phyloP scores from a whole-genome alignment of 2,113 vertebrate species.

The Siniperca knerii region DNA sequence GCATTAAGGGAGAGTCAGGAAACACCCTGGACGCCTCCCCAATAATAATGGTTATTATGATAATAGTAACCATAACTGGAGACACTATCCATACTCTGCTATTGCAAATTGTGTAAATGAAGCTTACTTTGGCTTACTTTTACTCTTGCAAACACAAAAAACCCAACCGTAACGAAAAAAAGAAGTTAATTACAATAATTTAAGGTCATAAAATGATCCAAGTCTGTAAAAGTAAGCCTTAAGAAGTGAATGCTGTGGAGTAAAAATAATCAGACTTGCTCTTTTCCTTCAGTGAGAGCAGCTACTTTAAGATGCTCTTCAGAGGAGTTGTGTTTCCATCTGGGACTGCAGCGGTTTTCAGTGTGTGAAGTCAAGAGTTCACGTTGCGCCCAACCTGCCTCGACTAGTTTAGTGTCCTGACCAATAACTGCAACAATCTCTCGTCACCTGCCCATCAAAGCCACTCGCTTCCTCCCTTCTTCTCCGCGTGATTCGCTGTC shows the following conservation, averaged over 20 bases:
- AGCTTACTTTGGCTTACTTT: not conserved
- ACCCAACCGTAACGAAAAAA: not conserved
- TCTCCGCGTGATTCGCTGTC: conserved; percentile 26
- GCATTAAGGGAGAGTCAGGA: not conserved
- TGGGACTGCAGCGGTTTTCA: conserved; percentile 25
- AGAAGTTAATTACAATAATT: not conserved
- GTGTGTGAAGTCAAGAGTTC: conserved; percentile 59
- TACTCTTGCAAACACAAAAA: not conserved
- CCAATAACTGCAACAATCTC: conserved; percentile 40
- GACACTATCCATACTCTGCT: not conserved
- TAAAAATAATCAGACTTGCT: not conserved
- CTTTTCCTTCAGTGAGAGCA: conserved; percentile 10
- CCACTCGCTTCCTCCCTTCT: conserved; percentile 25
- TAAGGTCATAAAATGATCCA: not conserved
- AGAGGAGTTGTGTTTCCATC: conserved; percentile 21
- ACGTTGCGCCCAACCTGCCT: conserved; percentile 28
- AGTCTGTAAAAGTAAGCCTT: not conserved
- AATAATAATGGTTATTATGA: not conserved
- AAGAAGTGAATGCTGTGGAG: not conserved
- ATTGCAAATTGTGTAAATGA: not conserved
- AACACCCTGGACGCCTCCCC: not conserved
- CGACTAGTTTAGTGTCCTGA: conserved; percentile 17
- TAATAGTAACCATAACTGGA: not conserved
- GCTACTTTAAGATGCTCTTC: conserved; percentile 30
- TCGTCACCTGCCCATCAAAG: conserved; percentile 63